Conservation (phyloP, 1,140 invertebrate genomes). For the Plectus sambesii region DNA sequence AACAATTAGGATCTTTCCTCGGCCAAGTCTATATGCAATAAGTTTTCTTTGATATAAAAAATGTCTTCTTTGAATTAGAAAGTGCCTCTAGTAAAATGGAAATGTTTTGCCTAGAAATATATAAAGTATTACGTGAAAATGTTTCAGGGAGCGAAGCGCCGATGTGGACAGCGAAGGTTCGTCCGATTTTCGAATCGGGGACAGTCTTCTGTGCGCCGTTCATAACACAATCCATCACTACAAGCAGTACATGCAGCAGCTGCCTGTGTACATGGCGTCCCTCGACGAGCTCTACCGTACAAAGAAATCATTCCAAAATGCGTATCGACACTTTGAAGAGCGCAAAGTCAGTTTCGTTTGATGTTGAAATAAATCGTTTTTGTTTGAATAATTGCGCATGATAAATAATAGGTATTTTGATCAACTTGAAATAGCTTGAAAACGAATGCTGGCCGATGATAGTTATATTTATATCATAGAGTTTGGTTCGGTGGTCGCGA, state of each 20-base stretch:
- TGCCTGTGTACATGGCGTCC: slow-evolving; percentile 22
- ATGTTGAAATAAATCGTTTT: no score
- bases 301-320: slow-evolving; percentile 12
- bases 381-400: no score
- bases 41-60: slow-evolving; percentile 10
- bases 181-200: slow-evolving; percentile 11
- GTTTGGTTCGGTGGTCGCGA: slow-evolving; percentile 1
- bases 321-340: no score
- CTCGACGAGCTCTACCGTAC: slow-evolving; percentile 15
- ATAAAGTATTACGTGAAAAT: slow-evolving; percentile 1
- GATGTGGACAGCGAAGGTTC: slow-evolving; percentile 5
- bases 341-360: no score
- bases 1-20: slow-evolving; percentile 7
- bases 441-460: slow-evolving; percentile 7
- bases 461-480: not conserved
- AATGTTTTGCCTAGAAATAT: slow-evolving; percentile 5
- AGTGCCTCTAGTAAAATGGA: no score
- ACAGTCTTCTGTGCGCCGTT: slow-evolving; percentile 9
- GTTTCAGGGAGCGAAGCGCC: not conserved
- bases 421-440: no score
- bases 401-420: no score
- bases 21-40: slow-evolving; percentile 8
- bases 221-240: slow-evolving; percentile 22
- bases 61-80: slow-evolving; percentile 8
- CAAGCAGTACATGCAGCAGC: slow-evolving; percentile 15